A percentile compares a stretch with the other conserved stretches of the same genome.
phyloP scores from a whole-genome alignment of 2,113 vertebrate genomes.

The Paradoxurus hermaphroditus region DNA sequence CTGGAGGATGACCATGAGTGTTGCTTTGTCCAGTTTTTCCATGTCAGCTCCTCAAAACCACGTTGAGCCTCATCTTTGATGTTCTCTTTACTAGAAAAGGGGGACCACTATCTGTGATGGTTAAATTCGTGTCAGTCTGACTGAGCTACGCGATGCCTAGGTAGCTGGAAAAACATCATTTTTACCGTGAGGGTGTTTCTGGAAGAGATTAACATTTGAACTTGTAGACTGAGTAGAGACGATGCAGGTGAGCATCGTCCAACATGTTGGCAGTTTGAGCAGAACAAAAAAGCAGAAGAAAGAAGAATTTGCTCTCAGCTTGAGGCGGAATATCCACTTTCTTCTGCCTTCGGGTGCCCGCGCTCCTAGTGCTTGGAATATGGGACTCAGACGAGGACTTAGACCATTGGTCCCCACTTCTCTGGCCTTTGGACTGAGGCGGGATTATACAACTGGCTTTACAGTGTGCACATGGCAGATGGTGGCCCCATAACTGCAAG shows the following conservation, averaged over 20 bases:
- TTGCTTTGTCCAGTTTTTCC: background rate
- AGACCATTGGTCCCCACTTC: accelerated
- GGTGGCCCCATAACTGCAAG: background rate
- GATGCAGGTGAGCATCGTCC: too few species aligned
- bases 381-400: background rate
- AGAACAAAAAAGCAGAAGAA: background rate
- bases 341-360: too few species aligned
- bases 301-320: background rate
- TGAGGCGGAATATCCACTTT: background rate
- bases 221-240: background rate
- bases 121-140: background rate
- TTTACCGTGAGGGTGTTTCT: background rate
- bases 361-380: background rate
- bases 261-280: accelerated
- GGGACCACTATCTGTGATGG: background rate
- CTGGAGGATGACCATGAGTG: too few species aligned
- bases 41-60: background rate
- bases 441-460: too few species aligned
- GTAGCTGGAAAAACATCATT: accelerated
- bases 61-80: background rate
- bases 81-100: background rate
- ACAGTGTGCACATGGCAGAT: background rate
- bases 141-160: background rate
- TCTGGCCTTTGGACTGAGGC: background rate
- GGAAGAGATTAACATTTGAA: background rate